A percentile compares a stretch with the other conserved stretches of the same genome.
Conservation (phyloP, 2,888 invertebrate genomes). For the Drymonia ruficornis region DNA sequence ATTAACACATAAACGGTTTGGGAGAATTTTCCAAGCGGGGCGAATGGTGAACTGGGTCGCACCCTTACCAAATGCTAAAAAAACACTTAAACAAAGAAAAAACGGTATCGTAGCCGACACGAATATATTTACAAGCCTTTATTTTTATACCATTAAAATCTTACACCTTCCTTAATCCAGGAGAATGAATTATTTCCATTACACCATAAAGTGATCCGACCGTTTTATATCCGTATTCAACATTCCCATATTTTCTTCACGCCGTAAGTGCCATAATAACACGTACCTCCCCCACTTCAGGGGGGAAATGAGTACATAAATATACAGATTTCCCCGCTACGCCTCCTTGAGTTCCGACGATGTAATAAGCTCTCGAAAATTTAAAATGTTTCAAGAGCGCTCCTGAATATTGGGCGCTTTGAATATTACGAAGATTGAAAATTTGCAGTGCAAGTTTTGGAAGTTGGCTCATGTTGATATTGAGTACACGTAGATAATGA, state of each 20-base stretch:
- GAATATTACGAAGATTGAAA: background rate
- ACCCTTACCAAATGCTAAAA: too few species aligned
- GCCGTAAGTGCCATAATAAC: constrained; percentile 3
- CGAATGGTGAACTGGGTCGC: too few species aligned
- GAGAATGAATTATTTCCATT: background rate
- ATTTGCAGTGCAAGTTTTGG: too few species aligned
- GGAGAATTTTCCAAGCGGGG: too few species aligned
- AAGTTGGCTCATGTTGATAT: too few species aligned
- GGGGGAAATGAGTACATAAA: background rate
- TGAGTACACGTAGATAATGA: background rate
- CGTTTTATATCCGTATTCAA: background rate
- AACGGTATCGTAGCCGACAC: too few species aligned
- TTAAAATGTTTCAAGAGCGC: background rate
- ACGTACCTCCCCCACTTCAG: background rate
- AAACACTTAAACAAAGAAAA: too few species aligned
- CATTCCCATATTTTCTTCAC: constrained; percentile 5
- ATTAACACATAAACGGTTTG: too few species aligned
- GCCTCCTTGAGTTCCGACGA: background rate
- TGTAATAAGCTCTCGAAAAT: constrained; percentile 2
- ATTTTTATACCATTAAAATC: background rate
- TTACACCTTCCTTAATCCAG: background rate
- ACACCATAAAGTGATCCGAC: background rate
- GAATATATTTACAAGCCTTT: too few species aligned
- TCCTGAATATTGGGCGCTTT: background rate
- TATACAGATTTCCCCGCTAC: background rate